Percentiles rank a stretch among this genome's conserved stretches.
These are phyloP conservation scores for Drosophila repletoides DNA, from an alignment of 1,140 invertebrate genomes.

Conservation along the genomic window DNA sequence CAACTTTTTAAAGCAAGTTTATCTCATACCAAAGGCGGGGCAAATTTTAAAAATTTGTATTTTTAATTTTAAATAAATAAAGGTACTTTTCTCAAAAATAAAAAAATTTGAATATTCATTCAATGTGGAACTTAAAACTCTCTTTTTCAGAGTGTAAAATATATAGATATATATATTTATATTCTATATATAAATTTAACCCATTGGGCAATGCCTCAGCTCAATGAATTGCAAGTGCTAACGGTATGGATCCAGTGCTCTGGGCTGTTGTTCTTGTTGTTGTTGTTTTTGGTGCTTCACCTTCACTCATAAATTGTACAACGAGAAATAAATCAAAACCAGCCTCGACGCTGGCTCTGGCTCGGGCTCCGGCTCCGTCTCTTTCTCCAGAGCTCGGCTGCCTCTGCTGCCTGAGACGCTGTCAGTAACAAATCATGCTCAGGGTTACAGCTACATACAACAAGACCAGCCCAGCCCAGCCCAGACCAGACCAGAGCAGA, in stretches of 20 bases:
- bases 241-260: conserved; percentile 7
- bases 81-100: conserved; percentile 20
- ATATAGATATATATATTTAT: not conserved
- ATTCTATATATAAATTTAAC: conserved; percentile 41
- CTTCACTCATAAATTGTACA: conserved; percentile 81
- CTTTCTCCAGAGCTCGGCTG: not conserved
- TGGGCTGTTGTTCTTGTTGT: conserved; percentile 11
- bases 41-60: too few species aligned
- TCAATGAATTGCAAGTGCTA: conserved; percentile 50
- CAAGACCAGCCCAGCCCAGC: conserved; percentile 1
- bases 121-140: too few species aligned
- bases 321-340: conserved; percentile 77
- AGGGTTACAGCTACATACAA: conserved; percentile 56
- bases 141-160: too few species aligned
- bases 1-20: too few species aligned
- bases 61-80: too few species aligned
- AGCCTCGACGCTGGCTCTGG: conserved; percentile 41
- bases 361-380: not conserved
- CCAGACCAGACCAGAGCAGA: not conserved
- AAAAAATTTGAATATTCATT: not conserved
- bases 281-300: conserved; percentile 53
- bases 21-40: too few species aligned
- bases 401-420: conserved; percentile 69
- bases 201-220: conserved; percentile 47
- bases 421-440: conserved; percentile 80